These are phyloP conservation scores for Sula dactylatra DNA, from an alignment of 2,113 vertebrate species.

Conservation along the genomic window DNA sequence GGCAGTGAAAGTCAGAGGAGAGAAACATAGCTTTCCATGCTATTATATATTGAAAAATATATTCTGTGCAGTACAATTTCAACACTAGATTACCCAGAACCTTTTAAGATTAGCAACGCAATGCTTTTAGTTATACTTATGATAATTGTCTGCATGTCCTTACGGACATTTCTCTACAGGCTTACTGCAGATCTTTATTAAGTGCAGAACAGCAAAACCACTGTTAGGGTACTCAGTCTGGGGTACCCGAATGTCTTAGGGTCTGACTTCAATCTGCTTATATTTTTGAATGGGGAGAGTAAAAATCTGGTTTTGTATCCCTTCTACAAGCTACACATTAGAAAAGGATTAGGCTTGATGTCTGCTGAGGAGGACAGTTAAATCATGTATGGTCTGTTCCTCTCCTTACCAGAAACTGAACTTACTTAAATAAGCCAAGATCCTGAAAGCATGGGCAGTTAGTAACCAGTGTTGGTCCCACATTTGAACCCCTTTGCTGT, in stretches of 20 bases:
- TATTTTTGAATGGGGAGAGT: neutral
- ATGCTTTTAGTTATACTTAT: neutral
- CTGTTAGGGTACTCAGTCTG: neutral
- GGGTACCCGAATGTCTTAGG: neutral
- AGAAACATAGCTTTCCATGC: neutral
- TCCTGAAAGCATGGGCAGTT: neutral
- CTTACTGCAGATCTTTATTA: neutral
- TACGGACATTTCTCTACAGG: neutral
- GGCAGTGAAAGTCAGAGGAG: slow-evolving; percentile 6
- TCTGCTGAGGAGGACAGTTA: neutral
- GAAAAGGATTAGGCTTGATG: neutral
- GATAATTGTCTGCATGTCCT: neutral
- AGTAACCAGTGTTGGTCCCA: neutral
- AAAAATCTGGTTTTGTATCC: neutral
- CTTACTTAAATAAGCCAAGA: neutral
- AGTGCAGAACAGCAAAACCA: neutral
- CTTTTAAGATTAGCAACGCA: neutral
- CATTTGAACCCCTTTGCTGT: neutral
- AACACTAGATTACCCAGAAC: neutral
- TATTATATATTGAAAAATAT: neutral
- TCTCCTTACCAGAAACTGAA: neutral
- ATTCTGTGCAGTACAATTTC: neutral
- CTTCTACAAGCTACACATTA: neutral
- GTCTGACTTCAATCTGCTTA: neutral
- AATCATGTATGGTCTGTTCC: neutral